phyloP scores from a whole-genome alignment of 2,888 invertebrate genomes.

The Pyrrhosoma nymphula region DNA sequence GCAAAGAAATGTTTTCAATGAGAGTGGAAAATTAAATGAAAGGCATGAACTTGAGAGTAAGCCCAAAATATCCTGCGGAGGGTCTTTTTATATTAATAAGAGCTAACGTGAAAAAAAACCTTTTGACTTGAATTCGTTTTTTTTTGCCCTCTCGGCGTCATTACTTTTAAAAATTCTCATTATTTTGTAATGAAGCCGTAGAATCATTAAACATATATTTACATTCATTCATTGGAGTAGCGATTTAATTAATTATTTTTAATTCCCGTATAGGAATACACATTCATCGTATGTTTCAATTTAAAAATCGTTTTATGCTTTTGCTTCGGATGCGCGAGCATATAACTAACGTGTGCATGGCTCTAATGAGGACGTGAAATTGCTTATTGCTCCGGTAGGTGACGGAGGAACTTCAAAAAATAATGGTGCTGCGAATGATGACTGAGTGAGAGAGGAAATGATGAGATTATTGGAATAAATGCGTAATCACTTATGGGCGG shows the following conservation, averaged over 20 bases:
- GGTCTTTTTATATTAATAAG: background rate
- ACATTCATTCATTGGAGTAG: background rate
- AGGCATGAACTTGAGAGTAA: background rate
- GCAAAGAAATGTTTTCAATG: background rate
- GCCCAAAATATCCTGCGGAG: background rate
- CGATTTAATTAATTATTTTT: constrained; percentile 7
- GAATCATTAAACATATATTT: constrained; percentile 12
- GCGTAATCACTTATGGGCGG: background rate
- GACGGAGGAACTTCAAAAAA: constrained; percentile 13
- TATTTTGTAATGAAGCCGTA: constrained; percentile 29
- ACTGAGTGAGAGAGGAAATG: constrained; percentile 8
- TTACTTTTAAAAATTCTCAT: constrained; percentile 18
- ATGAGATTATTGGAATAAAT: constrained; percentile 37
- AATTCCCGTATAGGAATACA: background rate
- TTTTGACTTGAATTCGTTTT: background rate
- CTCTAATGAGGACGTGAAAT: constrained; percentile 12
- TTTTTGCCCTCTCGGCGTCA: background rate
- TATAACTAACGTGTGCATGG: background rate
- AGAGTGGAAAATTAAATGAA: background rate
- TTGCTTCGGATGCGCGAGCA: background rate
- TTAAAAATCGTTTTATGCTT: background rate
- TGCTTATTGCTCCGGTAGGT: background rate
- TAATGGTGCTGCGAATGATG: constrained; percentile 7
- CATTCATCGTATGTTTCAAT: constrained; percentile 17
- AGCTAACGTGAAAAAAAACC: background rate